phyloP scores from a whole-genome alignment of 1,140 invertebrate species.

The Lepeophtheirus salmonis region DNA sequence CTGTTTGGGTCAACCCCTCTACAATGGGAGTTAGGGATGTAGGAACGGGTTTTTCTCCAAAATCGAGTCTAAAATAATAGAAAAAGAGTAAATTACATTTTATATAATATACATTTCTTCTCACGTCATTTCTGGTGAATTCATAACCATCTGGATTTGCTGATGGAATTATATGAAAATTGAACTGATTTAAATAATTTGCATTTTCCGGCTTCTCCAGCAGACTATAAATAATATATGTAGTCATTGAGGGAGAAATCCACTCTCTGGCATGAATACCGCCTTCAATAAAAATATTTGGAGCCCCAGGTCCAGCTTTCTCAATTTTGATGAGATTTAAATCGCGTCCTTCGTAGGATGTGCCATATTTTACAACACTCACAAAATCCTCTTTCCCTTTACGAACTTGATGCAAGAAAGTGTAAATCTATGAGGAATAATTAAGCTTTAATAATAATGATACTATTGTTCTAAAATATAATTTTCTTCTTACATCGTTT shows the following conservation, averaged over 20 bases:
- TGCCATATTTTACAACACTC: background rate
- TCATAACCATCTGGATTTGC: constrained; percentile 23
- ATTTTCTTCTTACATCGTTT: background rate
- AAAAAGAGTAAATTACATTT: background rate
- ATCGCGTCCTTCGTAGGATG: constrained; percentile 13
- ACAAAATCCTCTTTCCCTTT: background rate
- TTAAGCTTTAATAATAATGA: no score
- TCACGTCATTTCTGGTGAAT: constrained; percentile 15
- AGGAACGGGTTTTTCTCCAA: constrained; percentile 24
- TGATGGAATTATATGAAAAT: constrained; percentile 31
- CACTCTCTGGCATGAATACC: constrained; percentile 61
- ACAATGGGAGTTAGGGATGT: constrained; percentile 19
- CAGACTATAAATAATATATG: constrained; percentile 62
- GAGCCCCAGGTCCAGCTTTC: background rate
- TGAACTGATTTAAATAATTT: constrained; percentile 46
- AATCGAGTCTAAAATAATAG: constrained; percentile 21
- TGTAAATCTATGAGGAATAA: background rate
- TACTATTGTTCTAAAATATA: no score
- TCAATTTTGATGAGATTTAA: constrained; percentile 1
- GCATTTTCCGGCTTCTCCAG: constrained; percentile 32
- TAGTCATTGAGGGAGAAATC: constrained; percentile 66
- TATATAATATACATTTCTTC: constrained; percentile 27
- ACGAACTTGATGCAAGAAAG: background rate
- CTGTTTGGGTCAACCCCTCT: constrained; percentile 25
- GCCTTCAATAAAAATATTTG: constrained; percentile 13